Percentiles rank a stretch among this genome's conserved stretches.
These are phyloP conservation scores for Nettapus auritus DNA, from an alignment of 2,113 vertebrate genomes.

Conservation along the genomic window DNA sequence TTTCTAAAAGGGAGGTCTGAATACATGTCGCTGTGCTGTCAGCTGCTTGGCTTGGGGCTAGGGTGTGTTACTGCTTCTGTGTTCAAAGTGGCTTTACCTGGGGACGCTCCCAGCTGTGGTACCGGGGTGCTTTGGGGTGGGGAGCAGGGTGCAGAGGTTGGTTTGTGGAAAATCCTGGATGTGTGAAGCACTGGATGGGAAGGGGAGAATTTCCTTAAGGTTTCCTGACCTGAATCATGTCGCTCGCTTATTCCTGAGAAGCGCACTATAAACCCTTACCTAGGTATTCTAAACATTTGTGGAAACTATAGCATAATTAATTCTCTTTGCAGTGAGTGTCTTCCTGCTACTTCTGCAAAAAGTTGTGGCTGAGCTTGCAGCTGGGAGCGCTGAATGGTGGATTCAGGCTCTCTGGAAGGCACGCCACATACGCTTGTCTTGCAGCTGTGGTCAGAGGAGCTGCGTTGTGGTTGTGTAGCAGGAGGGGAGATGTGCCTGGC, in stretches of 20 bases:
- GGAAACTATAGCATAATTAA: background rate
- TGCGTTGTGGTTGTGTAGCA: background rate
- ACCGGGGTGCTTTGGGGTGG: too few species aligned
- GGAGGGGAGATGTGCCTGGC: background rate
- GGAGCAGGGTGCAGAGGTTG: background rate
- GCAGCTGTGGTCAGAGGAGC: background rate
- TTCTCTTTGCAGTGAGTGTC: background rate
- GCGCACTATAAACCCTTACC: background rate
- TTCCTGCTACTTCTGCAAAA: background rate
- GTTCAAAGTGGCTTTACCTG: background rate
- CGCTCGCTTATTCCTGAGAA: background rate
- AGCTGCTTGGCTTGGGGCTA: background rate
- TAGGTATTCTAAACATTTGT: background rate
- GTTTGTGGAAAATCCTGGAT: background rate
- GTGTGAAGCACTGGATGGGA: background rate
- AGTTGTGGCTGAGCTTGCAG: background rate
- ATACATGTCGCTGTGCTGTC: background rate
- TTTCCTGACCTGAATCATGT: background rate
- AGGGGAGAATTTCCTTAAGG: background rate
- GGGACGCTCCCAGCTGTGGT: background rate
- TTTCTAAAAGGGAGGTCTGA: background rate
- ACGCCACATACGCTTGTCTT: accelerated
- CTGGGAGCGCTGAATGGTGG: accelerated
- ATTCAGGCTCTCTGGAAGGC: background rate
- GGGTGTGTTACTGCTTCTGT: background rate